A percentile compares a stretch with the other conserved stretches of the same genome.
phyloP scores from a whole-genome alignment of 2,888 invertebrate genomes.

The Mesorhabditis sp. region DNA sequence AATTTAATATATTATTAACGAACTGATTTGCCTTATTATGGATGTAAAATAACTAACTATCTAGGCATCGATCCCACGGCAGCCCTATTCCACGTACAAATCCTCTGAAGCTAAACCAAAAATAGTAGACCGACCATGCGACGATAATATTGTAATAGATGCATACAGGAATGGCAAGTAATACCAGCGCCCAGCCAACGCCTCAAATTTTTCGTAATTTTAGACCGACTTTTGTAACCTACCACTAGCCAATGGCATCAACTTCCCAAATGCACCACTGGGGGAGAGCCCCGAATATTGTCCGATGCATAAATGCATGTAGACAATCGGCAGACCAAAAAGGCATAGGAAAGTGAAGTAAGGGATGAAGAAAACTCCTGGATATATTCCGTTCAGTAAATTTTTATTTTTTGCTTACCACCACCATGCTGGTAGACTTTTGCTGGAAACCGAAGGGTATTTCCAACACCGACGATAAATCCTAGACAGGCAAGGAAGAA shows the following conservation, averaged over 20 bases:
- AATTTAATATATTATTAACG: background rate
- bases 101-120: conserved; percentile 48
- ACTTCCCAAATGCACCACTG: conserved; percentile 43
- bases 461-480: conserved; percentile 55
- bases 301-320: conserved; percentile 50
- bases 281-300: conserved; percentile 52
- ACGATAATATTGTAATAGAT: conserved; percentile 55
- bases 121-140: conserved; percentile 51
- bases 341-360: conserved; percentile 47
- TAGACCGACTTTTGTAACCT: background rate
- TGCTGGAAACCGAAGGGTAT: conserved; percentile 52
- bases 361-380: conserved; percentile 52
- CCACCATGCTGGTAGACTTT: conserved; percentile 52
- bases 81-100: conserved; percentile 24
- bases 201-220: conserved; percentile 27
- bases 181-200: conserved; percentile 55
- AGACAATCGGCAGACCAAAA: conserved; percentile 55
- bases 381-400: conserved; percentile 1
- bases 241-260: conserved; percentile 54
- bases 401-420: conserved; percentile 10
- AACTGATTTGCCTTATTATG: background rate
- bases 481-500: conserved; percentile 55
- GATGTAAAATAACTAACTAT: conserved; percentile 17
- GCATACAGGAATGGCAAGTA: conserved; percentile 52
- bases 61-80: conserved; percentile 45